Base-by-base conservation (phyloP, 2,113 vertebrate species). In the Spermophilus dauricus region DNA sequence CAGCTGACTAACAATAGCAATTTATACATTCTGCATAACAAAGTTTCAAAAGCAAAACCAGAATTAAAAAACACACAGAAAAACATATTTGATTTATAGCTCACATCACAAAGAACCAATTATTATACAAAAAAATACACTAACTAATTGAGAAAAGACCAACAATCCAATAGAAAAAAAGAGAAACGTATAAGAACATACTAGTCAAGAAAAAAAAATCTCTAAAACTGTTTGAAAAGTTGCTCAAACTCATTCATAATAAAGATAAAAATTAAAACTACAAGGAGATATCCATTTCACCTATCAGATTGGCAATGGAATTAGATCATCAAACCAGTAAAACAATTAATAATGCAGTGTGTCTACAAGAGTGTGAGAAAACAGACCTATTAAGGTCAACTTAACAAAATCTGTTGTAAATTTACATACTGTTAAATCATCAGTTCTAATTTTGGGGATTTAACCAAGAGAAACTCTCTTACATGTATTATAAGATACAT, bases 221-320 rank as follows among this genome's bases (percentile, higher is more conserved):
- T 89, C 70, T 78, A 84, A 96, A 91, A 91, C 84, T 37, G 85
- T 80, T 89, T 73, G 20, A 92, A 94, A 73, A 51, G n/a, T 51
- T 88, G 39, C 10, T 85, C 24, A 89, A 75, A 7, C 20, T 75
- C 65, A 69, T 18, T 89, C 28, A 45, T 32, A 85, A 75, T 39
- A 88, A 8, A 89, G 78, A n/a, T 76, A 8, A 75, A 89, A 81
- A 70, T 75, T 65, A 75, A 84, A 92, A 86, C 34, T 53, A 80
- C 72, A 72, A 88, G 48, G 16, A 83, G 16, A 70, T 42, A 24
- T 1, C 10, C 76, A 78, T 48, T 83, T 56, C 26, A 91, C 11
- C 83, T 32, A 48, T 28, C 1, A 53, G 18, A 72, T 4, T 76
- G 28, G 16, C 34, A 76, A 69, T 90, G 34, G 10, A 91, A 87